These are phyloP conservation scores for Cotesia congregata DNA, from an alignment of 2,888 invertebrate genomes.

Conservation along the genomic window DNA sequence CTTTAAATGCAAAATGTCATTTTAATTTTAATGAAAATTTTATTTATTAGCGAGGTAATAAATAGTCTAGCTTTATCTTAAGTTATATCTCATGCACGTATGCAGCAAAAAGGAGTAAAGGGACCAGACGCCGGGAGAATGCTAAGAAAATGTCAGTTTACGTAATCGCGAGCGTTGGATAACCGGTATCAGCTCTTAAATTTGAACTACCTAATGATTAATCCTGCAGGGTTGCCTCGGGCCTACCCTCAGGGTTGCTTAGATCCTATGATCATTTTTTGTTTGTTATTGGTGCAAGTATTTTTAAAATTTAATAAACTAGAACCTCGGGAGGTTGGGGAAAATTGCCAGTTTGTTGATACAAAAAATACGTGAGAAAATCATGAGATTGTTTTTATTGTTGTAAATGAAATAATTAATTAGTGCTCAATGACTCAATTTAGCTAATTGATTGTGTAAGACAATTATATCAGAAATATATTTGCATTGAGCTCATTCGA, in stretches of 20 bases:
- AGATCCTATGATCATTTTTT: not conserved
- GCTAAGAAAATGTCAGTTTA: slow-evolving; percentile 61
- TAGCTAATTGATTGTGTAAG: slow-evolving; percentile 9
- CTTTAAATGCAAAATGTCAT: too few relatives aligned
- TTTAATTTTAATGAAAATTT: too few relatives aligned
- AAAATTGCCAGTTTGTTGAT: not conserved
- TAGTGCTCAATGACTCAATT: not conserved
- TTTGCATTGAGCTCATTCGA: not conserved
- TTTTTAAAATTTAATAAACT: too few relatives aligned
- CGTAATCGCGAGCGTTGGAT: slow-evolving; percentile 57
- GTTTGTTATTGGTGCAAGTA: not conserved
- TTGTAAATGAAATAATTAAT: not conserved
- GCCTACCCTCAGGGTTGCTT: slow-evolving; percentile 43
- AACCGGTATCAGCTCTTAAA: slow-evolving; percentile 58
- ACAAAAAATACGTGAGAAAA: not conserved
- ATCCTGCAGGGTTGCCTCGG: slow-evolving; percentile 51
- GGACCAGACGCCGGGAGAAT: slow-evolving; percentile 29
- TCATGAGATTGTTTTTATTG: not conserved
- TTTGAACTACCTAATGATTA: slow-evolving; percentile 45
- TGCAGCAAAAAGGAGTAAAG: not conserved
- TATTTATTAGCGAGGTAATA: too few relatives aligned
- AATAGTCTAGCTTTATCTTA: too few relatives aligned
- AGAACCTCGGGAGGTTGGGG: not conserved
- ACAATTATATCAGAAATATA: not conserved
- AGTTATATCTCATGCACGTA: not conserved